phyloP scores from a whole-genome alignment of 2,888 invertebrate genomes.

The Sylvicola fuscatus region DNA sequence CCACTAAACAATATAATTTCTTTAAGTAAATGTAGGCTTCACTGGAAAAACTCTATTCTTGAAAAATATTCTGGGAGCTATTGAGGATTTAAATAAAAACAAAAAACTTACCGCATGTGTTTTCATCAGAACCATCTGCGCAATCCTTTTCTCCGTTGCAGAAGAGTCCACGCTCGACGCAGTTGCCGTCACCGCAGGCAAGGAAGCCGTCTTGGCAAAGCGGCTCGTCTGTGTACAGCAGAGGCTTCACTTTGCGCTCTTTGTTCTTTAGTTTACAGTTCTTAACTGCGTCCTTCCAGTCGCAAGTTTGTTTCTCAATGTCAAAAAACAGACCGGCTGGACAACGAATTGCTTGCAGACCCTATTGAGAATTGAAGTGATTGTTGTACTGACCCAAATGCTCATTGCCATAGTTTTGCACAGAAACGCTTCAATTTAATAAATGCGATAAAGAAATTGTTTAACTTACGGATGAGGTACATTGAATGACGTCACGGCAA shows the following conservation, averaged over 20 bases:
- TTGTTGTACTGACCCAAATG: background rate
- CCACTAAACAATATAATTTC: too few relatives aligned
- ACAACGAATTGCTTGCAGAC: slow-evolving; percentile 81
- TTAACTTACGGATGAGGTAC: slow-evolving; percentile 67
- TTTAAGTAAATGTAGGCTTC: too few relatives aligned
- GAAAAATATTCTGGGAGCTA: too few relatives aligned
- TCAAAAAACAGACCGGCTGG: slow-evolving; percentile 85
- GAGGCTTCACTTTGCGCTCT: slow-evolving; percentile 69
- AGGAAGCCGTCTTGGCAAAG: slow-evolving; percentile 70
- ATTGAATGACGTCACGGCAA: slow-evolving; percentile 88
- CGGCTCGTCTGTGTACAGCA: slow-evolving; percentile 75
- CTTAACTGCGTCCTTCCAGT: slow-evolving; percentile 86
- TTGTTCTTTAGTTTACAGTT: slow-evolving; percentile 82
- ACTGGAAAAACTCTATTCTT: too few relatives aligned
- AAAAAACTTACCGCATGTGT: slow-evolving; percentile 58
- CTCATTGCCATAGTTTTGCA: too few relatives aligned
- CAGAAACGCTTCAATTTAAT: too few relatives aligned
- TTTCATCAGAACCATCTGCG: slow-evolving; percentile 73
- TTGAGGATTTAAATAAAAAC: slow-evolving; percentile 14
- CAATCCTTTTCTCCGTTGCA: slow-evolving; percentile 87
- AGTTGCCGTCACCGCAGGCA: slow-evolving; percentile 71
- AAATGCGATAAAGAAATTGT: background rate
- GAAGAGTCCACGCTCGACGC: slow-evolving; percentile 77
- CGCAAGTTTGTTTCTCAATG: slow-evolving; percentile 86
- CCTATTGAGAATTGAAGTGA: slow-evolving; percentile 28